A percentile compares a stretch with the other conserved stretches of the same genome.
Evolutionary conservation across 1,140 invertebrate genomes (phyloP).

Genomic region (Leptinotarsa defecta): DNA sequence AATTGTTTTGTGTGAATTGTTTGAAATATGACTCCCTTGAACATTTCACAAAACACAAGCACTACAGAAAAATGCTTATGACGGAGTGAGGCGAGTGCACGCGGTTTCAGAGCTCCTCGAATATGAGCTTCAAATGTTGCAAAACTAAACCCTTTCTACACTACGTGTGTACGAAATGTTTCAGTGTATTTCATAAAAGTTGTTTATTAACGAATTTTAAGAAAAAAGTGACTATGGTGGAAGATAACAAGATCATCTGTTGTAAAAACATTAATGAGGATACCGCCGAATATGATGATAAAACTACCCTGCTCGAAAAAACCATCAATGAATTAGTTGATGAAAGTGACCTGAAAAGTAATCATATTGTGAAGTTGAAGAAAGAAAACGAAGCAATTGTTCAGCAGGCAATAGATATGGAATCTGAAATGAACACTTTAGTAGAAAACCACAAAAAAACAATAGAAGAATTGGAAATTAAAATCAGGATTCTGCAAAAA

Average conservation of each 20-base stretch:
- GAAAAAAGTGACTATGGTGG: constrained; percentile 9
- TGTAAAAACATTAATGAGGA: background rate
- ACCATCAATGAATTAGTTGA: constrained; percentile 3
- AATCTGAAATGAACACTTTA: constrained; percentile 10
- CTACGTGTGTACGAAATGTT: background rate
- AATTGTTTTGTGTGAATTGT: too few relatives aligned
- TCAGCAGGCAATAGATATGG: constrained; percentile 4
- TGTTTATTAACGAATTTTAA: constrained; percentile 11
- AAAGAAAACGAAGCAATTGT: background rate
- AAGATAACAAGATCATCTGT: constrained; percentile 8
- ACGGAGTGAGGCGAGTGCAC: background rate
- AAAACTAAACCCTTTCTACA: constrained; percentile 11
- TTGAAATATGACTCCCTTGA: too few relatives aligned
- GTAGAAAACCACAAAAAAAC: constrained; percentile 8
- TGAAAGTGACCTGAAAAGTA: constrained; percentile 2
- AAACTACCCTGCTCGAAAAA: background rate
- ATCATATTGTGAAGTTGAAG: background rate
- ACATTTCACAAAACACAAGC: too few relatives aligned
- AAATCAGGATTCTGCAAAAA: constrained; percentile 11
- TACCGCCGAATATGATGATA: background rate
- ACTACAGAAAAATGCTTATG: too few relatives aligned
- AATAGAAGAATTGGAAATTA: background rate
- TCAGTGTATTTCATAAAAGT: constrained; percentile 13
- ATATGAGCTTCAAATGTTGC: constrained; percentile 6
- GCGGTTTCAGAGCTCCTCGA: background rate